A percentile compares a stretch with the other conserved stretches of the same genome.
These are phyloP conservation scores for Chloroclysta siterata DNA, from an alignment of 2,888 invertebrate genomes.

Conservation along the genomic window DNA sequence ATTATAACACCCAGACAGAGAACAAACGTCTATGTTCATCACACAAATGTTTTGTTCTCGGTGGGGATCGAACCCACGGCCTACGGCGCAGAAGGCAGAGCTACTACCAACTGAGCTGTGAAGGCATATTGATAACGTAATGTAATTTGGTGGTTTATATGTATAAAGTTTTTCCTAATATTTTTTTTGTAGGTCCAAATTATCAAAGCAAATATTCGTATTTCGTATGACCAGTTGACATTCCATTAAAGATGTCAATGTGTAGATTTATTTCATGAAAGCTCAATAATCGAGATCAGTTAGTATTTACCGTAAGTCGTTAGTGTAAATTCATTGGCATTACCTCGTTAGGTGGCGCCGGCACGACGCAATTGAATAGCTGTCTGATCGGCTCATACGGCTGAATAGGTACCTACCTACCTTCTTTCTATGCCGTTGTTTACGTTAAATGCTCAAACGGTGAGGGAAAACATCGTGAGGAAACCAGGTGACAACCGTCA, in stretches of 20 bases:
- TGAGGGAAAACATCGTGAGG: too few relatives aligned
- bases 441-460: neutral
- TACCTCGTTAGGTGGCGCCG: slow-evolving; percentile 51
- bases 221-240: slow-evolving; percentile 4
- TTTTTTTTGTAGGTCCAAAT: too few relatives aligned
- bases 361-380: slow-evolving; percentile 24
- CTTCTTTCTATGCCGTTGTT: neutral
- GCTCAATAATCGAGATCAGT: slow-evolving; percentile 44
- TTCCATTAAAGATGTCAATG: slow-evolving; percentile 16
- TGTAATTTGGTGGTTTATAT: too few relatives aligned
- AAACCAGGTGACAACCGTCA: too few relatives aligned
- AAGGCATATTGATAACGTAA: too few relatives aligned
- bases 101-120: too few relatives aligned
- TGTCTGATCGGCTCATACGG: slow-evolving; percentile 19
- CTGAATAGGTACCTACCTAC: neutral
- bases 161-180: too few relatives aligned
- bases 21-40: too few relatives aligned
- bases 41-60: too few relatives aligned
- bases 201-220: slow-evolving; percentile 1
- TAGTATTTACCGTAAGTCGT: slow-evolving; percentile 52
- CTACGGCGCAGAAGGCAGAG: too few relatives aligned
- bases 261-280: slow-evolving; percentile 26
- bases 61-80: too few relatives aligned
- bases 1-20: too few relatives aligned
- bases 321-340: slow-evolving; percentile 60